Conservation (phyloP, 2,797 vertebrate species). For the Micromesistius poutassou region DNA sequence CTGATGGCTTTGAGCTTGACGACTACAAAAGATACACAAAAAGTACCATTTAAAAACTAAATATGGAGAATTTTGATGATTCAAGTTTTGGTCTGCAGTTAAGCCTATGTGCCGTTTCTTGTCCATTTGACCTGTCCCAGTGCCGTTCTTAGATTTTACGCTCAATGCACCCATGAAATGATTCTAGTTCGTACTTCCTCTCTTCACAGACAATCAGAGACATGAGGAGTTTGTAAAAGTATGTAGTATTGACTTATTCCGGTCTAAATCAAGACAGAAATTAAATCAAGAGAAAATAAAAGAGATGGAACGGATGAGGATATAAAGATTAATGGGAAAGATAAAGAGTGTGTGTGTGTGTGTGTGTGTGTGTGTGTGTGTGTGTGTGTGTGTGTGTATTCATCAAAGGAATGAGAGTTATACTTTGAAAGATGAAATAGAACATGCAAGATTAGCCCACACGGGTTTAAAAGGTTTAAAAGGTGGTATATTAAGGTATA, state of each 20-base stretch:
- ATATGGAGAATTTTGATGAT: not conserved
- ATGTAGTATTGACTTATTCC: not conserved
- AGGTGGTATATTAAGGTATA: not conserved
- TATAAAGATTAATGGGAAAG: not conserved
- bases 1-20: not conserved
- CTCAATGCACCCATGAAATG: not conserved
- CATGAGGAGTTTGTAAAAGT: not conserved
- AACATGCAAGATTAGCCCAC: not conserved
- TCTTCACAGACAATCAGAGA: not conserved
- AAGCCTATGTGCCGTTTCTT: not conserved
- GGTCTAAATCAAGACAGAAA: not conserved
- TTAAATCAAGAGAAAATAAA: not conserved
- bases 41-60: no score
- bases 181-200: not conserved
- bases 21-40: not conserved
- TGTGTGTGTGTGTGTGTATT: no score
- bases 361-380: no score
- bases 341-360: not conserved
- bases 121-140: not conserved
- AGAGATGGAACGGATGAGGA: not conserved
- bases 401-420: conserved; percentile 1
- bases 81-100: not conserved
- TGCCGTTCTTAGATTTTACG: not conserved
- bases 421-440: not conserved
- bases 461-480: not conserved